Percentiles rank a stretch among this genome's conserved stretches.
phyloP scores from a whole-genome alignment of 2,797 vertebrate species.

The Decapterus maruadsi region DNA sequence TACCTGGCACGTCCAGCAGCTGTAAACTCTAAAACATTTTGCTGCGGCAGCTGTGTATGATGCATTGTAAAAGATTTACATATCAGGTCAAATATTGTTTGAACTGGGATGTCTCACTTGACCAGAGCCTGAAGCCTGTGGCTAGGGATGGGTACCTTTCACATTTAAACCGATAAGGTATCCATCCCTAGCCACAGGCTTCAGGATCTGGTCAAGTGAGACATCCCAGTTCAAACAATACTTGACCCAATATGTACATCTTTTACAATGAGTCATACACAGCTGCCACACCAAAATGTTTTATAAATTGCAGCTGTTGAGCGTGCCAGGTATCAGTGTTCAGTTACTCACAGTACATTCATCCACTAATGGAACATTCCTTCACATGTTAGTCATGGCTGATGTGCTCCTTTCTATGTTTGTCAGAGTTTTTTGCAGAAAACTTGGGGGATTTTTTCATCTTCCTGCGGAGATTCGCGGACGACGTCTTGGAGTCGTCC shows the following conservation, averaged over 20 bases:
- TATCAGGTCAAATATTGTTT: background rate
- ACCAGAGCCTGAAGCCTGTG: too few species aligned
- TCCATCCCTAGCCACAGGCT: too few species aligned
- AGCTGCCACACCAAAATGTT: background rate
- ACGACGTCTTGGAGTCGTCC: conserved; percentile 94
- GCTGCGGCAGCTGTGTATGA: background rate
- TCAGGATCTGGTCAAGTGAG: background rate
- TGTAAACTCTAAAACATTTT: conserved; percentile 7
- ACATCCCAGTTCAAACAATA: background rate
- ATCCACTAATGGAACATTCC: conserved; percentile 31
- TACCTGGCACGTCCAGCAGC: conserved; percentile 5
- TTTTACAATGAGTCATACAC: background rate
- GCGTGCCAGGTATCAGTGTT: background rate
- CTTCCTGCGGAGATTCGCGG: conserved; percentile 96
- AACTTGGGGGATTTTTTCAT: conserved; percentile 98
- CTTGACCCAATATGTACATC: background rate
- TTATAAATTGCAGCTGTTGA: conserved; percentile 11
- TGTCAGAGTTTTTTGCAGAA: conserved; percentile 96
- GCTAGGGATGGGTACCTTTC: too few species aligned
- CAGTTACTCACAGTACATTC: background rate
- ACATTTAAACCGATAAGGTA: too few species aligned
- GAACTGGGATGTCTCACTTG: background rate
- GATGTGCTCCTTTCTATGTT: conserved; percentile 30
- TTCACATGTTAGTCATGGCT: conserved; percentile 3
- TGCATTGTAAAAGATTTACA: background rate